Evolutionary conservation across 2,797 vertebrate genomes (phyloP), one percentile per base, ranked within the genome.

Genomic region (Moxostoma hubbsi): DNA sequence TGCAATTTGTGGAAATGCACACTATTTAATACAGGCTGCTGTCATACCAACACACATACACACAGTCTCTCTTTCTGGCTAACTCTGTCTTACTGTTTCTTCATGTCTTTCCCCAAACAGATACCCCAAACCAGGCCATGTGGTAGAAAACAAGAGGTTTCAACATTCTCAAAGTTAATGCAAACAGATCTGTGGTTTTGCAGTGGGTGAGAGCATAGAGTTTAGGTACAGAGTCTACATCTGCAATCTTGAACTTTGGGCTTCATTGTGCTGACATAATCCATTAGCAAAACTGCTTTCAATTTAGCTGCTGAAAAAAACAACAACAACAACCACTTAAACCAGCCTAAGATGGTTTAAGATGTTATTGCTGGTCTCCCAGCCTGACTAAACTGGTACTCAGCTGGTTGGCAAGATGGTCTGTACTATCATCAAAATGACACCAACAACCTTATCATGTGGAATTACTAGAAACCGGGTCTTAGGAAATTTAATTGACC

Each of bases 401-500:
- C 36, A 36, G 36, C 36, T 36, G 36, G 36, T 36, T 36, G 36
- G 36, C 36, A 36, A 36, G 36, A 36, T 24, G 24, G 24, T 24
- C 24, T 24, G 24, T 24, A 64, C 66, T 16, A 36, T 47, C 36
- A 24, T 45, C 72, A 74, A 73, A 63, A 73, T 71, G 36, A 18
- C 80, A 72, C 53, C 45, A 81, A 84, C 82, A 82, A 75, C 86
- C 75, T 81, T 77, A 77, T 49, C 72, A 80, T 63, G 83, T 77
- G 85, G 91, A 93, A 94, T 93, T 92, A 92, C 90, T 90, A 79
- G 75, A 81, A 73, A 77, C 85, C 80, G 66, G 88, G 84, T 90
- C 88, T 89, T 91, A 88, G 90, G 86, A 88, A 82, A 91, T 91
- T 90, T 90, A 92, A 93, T 93, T 91, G 89, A 92, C 89, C 91